A percentile compares a stretch with the other conserved stretches of the same genome.
phyloP scores from a whole-genome alignment of 1,140 invertebrate genomes.

The Lasaia peninsularis region DNA sequence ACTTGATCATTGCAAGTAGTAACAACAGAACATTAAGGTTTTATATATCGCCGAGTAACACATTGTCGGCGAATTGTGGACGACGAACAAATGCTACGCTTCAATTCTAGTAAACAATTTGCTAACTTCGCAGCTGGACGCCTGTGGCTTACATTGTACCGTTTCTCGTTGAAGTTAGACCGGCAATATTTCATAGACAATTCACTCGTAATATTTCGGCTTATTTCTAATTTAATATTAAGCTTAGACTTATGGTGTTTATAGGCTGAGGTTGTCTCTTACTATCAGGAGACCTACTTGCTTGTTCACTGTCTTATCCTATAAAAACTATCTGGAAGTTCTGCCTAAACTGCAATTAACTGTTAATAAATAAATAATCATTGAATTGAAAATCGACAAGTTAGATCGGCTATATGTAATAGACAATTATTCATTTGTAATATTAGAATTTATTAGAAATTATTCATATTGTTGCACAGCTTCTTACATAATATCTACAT shows the following conservation, averaged over 20 bases:
- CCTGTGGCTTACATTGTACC: conserved; percentile 13
- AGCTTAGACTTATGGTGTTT: conserved; percentile 1
- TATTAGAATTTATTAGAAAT: too few species aligned
- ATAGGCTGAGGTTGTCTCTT: too few species aligned
- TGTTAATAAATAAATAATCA: too few species aligned
- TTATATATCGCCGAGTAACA: conserved; percentile 8
- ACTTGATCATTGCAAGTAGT: conserved; percentile 8
- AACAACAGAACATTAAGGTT: conserved; percentile 11
- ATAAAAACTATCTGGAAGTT: too few species aligned
- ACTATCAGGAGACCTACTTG: too few species aligned
- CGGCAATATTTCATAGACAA: conserved; percentile 13
- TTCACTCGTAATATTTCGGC: conserved; percentile 6
- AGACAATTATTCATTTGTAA: too few species aligned
- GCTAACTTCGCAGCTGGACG: conserved; percentile 15
- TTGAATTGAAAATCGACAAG: too few species aligned
- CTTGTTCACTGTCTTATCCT: too few species aligned
- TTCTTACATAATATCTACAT: too few species aligned
- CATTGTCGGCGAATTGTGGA: conserved; percentile 13
- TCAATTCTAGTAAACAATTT: conserved; percentile 16
- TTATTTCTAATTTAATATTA: conserved; percentile 5
- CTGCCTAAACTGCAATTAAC: too few species aligned
- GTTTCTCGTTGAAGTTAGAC: conserved; percentile 5
- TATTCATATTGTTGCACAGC: too few species aligned
- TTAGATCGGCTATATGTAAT: too few species aligned
- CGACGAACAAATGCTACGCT: conserved; percentile 14